phyloP scores from a whole-genome alignment of 2,797 vertebrate genomes.

The Tiaroga cobitis region DNA sequence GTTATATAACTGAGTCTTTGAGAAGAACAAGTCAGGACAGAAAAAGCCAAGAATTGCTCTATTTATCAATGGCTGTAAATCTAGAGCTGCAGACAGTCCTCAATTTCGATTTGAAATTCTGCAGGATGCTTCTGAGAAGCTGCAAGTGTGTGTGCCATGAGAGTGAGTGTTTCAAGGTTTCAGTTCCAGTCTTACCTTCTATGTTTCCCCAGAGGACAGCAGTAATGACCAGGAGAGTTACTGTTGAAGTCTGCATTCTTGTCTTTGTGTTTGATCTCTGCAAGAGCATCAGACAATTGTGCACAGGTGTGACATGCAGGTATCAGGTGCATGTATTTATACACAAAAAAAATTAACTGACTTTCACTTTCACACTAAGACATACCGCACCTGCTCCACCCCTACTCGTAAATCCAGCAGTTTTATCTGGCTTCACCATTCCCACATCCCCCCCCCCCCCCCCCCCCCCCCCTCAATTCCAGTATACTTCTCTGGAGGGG shows the following conservation, averaged over 20 bases:
- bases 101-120: neutral
- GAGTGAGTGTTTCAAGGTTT: neutral
- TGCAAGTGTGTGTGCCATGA: neutral
- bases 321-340: constrained; percentile 52
- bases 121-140: neutral
- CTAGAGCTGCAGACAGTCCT: constrained; percentile 3
- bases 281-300: constrained; percentile 9
- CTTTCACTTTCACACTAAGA: constrained; percentile 22
- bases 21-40: neutral
- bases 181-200: constrained; percentile 42
- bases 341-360: neutral
- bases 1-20: neutral
- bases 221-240: constrained; percentile 37
- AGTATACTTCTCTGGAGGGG: neutral
- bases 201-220: constrained; percentile 42
- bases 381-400: constrained; percentile 6
- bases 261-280: constrained; percentile 19
- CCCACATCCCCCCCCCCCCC: neutral
- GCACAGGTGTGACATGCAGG: constrained; percentile 18
- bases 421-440: neutral
- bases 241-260: constrained; percentile 47
- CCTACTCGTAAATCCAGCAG: neutral
- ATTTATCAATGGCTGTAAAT: neutral
- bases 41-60: neutral
- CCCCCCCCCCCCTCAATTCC: neutral